phyloP scores from a whole-genome alignment of 2,113 vertebrate genomes.

The Alligator sinensis region DNA sequence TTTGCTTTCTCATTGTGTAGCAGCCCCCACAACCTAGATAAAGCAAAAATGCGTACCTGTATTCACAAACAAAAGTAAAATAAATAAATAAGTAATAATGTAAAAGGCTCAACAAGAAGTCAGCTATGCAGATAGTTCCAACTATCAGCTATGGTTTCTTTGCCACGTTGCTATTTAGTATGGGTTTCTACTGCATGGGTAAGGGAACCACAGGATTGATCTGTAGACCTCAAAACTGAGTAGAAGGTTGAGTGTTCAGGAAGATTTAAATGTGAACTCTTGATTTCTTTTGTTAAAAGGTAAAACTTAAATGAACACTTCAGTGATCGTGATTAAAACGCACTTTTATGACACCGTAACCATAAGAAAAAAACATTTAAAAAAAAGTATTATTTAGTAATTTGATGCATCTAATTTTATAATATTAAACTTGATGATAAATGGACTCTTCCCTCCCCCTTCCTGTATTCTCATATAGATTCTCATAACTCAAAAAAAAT shows the following conservation, averaged over 20 bases:
- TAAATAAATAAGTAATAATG: too few relatives aligned
- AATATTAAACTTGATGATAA: background rate
- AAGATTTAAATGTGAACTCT: background rate
- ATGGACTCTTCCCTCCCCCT: background rate
- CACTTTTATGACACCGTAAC: background rate
- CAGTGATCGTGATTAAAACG: background rate
- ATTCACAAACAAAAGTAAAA: too few relatives aligned
- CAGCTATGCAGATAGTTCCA: background rate
- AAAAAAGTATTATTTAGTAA: background rate
- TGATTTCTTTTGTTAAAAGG: background rate
- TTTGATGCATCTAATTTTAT: background rate
- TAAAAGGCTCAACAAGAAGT: background rate
- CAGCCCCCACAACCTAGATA: too few relatives aligned
- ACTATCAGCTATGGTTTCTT: background rate
- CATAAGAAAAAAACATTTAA: background rate
- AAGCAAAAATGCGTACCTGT: too few relatives aligned
- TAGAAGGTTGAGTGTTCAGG: background rate
- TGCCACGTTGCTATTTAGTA: background rate
- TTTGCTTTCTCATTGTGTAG: too few relatives aligned
- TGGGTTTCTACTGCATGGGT: background rate
- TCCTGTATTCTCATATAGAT: background rate
- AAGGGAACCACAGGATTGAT: background rate
- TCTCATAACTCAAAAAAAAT: conserved; percentile 40
- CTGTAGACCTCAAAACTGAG: background rate
- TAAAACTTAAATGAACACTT: background rate